Conservation (phyloP, 2,888 invertebrate genomes). For the Elysia crispata region DNA sequence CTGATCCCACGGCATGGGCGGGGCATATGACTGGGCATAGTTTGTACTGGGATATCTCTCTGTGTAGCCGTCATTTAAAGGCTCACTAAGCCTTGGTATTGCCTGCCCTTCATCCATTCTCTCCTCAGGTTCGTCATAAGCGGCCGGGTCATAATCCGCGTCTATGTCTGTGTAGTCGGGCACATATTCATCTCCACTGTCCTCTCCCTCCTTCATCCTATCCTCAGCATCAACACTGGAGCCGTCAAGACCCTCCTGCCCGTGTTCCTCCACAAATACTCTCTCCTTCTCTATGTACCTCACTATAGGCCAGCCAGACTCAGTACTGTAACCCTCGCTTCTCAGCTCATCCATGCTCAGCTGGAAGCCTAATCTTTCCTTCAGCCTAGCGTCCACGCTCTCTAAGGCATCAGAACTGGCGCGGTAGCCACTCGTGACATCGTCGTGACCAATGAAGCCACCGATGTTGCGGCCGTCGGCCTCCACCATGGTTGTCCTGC, state of each 20-base stretch:
- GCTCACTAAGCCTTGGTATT: too few species aligned
- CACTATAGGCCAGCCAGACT: slow-evolving; percentile 40
- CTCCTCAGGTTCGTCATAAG: slow-evolving; percentile 21
- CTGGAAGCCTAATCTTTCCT: slow-evolving; percentile 28
- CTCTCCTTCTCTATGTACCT: slow-evolving; percentile 42
- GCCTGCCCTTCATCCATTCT: background rate
- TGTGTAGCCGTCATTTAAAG: too few species aligned
- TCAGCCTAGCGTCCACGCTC: slow-evolving; percentile 16
- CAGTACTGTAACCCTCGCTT: slow-evolving; percentile 35
- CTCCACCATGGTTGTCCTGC: slow-evolving; percentile 34
- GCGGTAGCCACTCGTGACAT: slow-evolving; percentile 28
- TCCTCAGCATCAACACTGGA: background rate
- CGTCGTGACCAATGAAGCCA: slow-evolving; percentile 28
- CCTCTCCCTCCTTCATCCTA: slow-evolving; percentile 46
- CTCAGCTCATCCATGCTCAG: slow-evolving; percentile 42
- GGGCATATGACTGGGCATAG: background rate
- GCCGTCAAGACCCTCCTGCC: background rate
- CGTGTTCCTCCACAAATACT: slow-evolving; percentile 35
- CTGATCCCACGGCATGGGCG: background rate
- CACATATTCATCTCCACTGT: slow-evolving; percentile 32
- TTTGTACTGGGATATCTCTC: too few species aligned
- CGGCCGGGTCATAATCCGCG: background rate
- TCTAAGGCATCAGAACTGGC: slow-evolving; percentile 10
- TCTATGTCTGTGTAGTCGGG: background rate
- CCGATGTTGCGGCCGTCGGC: slow-evolving; percentile 27